phyloP scores from a whole-genome alignment of 2,797 vertebrate species.

The Cirrhinus mrigala region DNA sequence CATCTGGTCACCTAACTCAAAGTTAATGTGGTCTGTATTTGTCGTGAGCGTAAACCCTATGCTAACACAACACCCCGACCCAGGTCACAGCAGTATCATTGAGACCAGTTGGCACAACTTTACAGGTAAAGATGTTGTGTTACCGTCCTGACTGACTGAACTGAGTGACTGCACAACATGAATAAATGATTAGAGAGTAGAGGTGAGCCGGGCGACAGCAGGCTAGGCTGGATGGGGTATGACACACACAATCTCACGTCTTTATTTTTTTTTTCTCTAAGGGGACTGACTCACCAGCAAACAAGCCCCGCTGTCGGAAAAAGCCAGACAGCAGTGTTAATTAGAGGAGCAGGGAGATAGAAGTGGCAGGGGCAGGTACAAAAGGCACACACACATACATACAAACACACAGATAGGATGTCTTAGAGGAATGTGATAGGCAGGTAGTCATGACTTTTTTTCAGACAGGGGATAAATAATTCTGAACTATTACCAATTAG shows the following conservation, averaged over 20 bases:
- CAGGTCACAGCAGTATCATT: conserved; percentile 19
- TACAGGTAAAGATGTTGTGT: conserved; percentile 65
- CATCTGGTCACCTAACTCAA: background rate
- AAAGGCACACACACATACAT: conserved; percentile 22
- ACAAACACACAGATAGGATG: conserved; percentile 37
- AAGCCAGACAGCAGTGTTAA: conserved; percentile 62
- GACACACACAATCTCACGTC: conserved; percentile 57
- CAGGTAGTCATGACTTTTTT: conserved; percentile 42
- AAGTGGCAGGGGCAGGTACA: conserved; percentile 49
- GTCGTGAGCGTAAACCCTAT: conserved; percentile 9
- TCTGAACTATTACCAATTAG: conserved; percentile 37
- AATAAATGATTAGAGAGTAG: conserved; percentile 74
- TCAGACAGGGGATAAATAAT: conserved; percentile 30
- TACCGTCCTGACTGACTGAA: conserved; percentile 59
- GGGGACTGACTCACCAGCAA: conserved; percentile 54
- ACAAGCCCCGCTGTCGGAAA: conserved; percentile 60
- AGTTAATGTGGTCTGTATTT: conserved; percentile 8
- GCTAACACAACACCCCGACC: conserved; percentile 27
- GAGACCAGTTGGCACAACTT: conserved; percentile 52
- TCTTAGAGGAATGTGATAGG: conserved; percentile 49
- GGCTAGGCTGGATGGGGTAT: conserved; percentile 55
- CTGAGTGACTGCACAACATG: conserved; percentile 67
- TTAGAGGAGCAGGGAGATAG: conserved; percentile 58
- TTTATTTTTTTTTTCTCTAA: conserved; percentile 56
- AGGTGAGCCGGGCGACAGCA: conserved; percentile 49